Evolutionary conservation across 2,888 invertebrate species (phyloP).

Genomic region (Boloria selene): DNA sequence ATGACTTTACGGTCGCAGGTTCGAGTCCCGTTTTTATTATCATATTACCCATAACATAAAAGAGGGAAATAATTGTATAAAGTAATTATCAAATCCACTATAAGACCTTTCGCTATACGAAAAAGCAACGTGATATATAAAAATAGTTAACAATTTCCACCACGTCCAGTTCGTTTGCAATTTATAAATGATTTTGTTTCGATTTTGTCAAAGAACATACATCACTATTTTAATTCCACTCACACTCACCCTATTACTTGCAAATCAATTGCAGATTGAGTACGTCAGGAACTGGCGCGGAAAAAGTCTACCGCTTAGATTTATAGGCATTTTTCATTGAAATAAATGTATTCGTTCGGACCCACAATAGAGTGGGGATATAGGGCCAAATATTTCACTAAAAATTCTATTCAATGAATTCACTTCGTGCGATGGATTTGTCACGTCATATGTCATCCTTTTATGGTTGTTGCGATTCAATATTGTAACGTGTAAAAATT

Average conservation of each 20-base stretch:
- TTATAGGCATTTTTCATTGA: slow-evolving; percentile 43
- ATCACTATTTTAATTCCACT: slow-evolving; percentile 28
- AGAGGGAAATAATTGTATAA: too few relatives aligned
- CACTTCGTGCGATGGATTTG: slow-evolving; percentile 54
- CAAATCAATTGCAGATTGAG: slow-evolving; percentile 29
- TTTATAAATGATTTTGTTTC: not conserved
- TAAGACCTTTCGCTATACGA: too few relatives aligned
- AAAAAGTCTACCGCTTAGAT: slow-evolving; percentile 42
- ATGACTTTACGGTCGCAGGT: too few relatives aligned
- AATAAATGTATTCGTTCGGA: slow-evolving; percentile 44
- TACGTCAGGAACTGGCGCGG: slow-evolving; percentile 35
- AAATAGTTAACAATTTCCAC: not conserved
- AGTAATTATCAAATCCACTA: too few relatives aligned
- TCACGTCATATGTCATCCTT: slow-evolving; percentile 55
- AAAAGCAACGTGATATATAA: too few relatives aligned
- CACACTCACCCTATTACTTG: slow-evolving; percentile 30
- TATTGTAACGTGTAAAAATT: not conserved
- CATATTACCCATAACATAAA: too few relatives aligned
- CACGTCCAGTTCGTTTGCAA: too few relatives aligned
- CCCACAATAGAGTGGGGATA: slow-evolving; percentile 41
- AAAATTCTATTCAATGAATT: slow-evolving; percentile 50
- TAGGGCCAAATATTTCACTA: slow-evolving; percentile 40
- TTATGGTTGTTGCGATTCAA: slow-evolving; percentile 33
- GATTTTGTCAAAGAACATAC: not conserved
- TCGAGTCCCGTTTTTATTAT: too few relatives aligned